Conservation (phyloP, 1,140 invertebrate species). For the Ceratina japonica region DNA sequence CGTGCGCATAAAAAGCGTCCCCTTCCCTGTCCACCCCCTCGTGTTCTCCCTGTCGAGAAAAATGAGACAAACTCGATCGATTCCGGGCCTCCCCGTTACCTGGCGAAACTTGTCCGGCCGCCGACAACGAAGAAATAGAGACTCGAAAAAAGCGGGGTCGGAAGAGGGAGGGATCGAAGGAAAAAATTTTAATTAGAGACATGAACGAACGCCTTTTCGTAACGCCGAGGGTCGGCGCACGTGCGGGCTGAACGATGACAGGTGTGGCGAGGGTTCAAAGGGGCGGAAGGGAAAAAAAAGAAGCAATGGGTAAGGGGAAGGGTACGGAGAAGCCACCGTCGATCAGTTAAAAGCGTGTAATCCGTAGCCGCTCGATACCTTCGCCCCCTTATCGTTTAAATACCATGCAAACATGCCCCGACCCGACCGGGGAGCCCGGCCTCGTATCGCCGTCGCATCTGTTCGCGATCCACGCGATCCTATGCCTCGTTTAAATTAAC, state of each 20-base stretch:
- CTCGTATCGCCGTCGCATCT: slow-evolving; percentile 56
- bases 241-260: slow-evolving; percentile 12
- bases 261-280: slow-evolving; percentile 9
- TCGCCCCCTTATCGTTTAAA: slow-evolving; percentile 66
- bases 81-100: neutral
- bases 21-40: neutral
- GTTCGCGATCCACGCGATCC: slow-evolving; percentile 25
- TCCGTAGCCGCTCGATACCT: slow-evolving; percentile 64
- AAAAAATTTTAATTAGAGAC: slow-evolving; percentile 61
- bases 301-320: neutral
- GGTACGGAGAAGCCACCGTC: slow-evolving; percentile 55
- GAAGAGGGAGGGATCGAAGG: neutral
- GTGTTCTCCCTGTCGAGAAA: neutral
- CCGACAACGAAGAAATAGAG: no score
- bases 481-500: slow-evolving; percentile 54
- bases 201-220: slow-evolving; percentile 49
- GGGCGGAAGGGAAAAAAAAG: neutral
- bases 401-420: slow-evolving; percentile 70
- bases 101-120: neutral
- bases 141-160: neutral
- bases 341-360: slow-evolving; percentile 68
- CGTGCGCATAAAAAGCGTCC: neutral
- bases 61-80: slow-evolving; percentile 21
- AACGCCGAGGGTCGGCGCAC: neutral
- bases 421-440: slow-evolving; percentile 62